Evolutionary conservation across 2,797 vertebrate species (phyloP).

Genomic region (Tolypeutes matacus): DNA sequence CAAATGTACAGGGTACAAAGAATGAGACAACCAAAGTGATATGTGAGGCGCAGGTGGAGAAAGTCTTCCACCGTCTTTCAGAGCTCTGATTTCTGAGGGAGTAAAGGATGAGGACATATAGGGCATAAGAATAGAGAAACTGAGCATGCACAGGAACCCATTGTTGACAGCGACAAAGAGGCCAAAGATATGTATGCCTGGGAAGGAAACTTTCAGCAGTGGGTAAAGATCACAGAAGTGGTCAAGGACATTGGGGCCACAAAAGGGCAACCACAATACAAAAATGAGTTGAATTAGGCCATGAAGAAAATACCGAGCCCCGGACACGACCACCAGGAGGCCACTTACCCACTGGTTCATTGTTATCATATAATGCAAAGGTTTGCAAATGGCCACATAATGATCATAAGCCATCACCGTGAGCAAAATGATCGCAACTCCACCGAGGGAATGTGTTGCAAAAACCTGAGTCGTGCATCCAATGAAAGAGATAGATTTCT

Average conservation of each 20-base stretch:
- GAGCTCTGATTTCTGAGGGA: too few relatives aligned
- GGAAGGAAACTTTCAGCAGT: neutral
- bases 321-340: neutral
- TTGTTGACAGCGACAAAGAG: neutral
- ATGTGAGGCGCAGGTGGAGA: neutral
- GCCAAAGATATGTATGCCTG: neutral
- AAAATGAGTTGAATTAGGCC: neutral
- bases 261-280: neutral
- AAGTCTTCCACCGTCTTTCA: too few relatives aligned
- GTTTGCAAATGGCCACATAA: conserved; percentile 57
- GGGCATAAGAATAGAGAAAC: too few relatives aligned
- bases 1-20: too few relatives aligned
- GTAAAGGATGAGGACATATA: too few relatives aligned
- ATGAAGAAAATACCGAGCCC: neutral
- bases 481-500: neutral
- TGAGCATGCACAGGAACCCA: neutral
- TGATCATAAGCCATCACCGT: conserved; percentile 12
- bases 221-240: conserved; percentile 1
- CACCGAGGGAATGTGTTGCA: neutral
- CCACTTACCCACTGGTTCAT: neutral
- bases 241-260: neutral
- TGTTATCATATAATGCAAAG: too few relatives aligned
- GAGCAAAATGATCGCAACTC: neutral
- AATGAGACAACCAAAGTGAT: too few relatives aligned
- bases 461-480: neutral